Evolutionary conservation across 1,140 invertebrate species (phyloP).

Genomic region (Psix sp.): DNA sequence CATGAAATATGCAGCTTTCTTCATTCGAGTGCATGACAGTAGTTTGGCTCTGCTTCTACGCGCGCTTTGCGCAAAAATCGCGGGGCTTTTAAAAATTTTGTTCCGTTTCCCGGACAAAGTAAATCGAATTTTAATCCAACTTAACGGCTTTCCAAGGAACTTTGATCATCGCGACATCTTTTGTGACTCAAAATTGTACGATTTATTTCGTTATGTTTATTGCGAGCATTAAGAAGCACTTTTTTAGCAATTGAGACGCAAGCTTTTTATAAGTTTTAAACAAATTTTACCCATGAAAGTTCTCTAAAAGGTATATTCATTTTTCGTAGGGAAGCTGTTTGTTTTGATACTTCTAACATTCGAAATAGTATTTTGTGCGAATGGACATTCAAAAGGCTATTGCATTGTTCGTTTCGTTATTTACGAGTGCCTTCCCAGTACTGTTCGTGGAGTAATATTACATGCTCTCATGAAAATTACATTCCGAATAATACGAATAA

Average conservation of each 20-base stretch:
- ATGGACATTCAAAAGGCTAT: conserved; percentile 10
- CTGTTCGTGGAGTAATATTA: conserved; percentile 45
- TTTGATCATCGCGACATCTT: conserved; percentile 38
- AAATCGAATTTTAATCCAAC: conserved; percentile 52
- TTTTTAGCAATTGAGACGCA: too few relatives aligned
- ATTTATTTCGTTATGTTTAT: conserved; percentile 35
- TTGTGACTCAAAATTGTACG: conserved; percentile 9
- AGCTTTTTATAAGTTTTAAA: too few relatives aligned
- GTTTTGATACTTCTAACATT: conserved; percentile 13
- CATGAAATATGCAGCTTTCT: conserved; percentile 57
- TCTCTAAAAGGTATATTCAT: background rate
- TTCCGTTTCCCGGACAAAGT: conserved; percentile 15
- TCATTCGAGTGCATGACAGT: conserved; percentile 30
- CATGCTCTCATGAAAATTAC: conserved; percentile 56
- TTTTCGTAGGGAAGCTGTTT: too few relatives aligned
- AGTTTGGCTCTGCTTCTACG: conserved; percentile 13
- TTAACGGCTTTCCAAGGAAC: conserved; percentile 36
- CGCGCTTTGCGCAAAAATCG: conserved; percentile 22
- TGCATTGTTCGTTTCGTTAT: conserved; percentile 41
- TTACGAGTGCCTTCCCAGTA: conserved; percentile 34
- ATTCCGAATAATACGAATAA: conserved; percentile 32
- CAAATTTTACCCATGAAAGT: conserved; percentile 8
- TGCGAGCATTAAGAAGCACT: background rate
- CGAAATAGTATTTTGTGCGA: conserved; percentile 3
- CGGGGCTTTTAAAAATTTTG: conserved; percentile 39